Evolutionary conservation across 2,113 vertebrate genomes (phyloP), one percentile per base, ranked within the genome.

Genomic region (Columbina picui): DNA sequence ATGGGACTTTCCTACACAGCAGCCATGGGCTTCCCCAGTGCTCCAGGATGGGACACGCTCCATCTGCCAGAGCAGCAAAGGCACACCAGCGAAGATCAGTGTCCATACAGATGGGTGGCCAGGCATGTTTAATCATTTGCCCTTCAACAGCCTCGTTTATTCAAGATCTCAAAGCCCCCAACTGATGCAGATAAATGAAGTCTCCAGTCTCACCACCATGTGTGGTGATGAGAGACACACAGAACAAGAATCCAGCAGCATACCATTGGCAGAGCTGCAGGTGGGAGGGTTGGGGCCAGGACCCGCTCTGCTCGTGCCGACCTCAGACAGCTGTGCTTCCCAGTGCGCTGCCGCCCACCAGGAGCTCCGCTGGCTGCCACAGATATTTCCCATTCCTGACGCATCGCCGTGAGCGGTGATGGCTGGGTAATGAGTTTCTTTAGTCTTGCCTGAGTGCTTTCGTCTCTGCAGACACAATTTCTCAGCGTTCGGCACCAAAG

Each of bases 391-490:
- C 34, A 90, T 96, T 95, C 83, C 64, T 29, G 10, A 68, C 84
- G 79, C 88, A 30, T 93, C 4, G 0, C 67, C 0, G 1, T 88
- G 88, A 80, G 85, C 56, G 59, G 43, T 90, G 92, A 94, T 93
- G 82, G 71, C 94, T 94, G 76, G 50, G 14, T 96, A 93, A 96
- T 96, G 94, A 95, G 92, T 88, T 96, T 96, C 94, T 86, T 95
- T 95, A 95, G 95, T 95, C 85, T 93, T 94, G 93, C 92, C 68
- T 94, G 94, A 96, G n/a, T 90, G 95, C 90, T 77, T 84, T 74
- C 17, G 0, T 83, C 75, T 94, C 79, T 86, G 71, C 85, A 88
- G 68, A 81, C 52, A 64, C 49, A 63, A 43, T 38, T 83, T 93
- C 82, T 87, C 68, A 60, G 63, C 0, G 2, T 95, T 83, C n/a